Percentiles rank a stretch among this genome's conserved stretches.
These are phyloP conservation scores for Cryptoleucopteryx plumbea DNA, from an alignment of 2,113 vertebrate genomes.

Conservation along the genomic window DNA sequence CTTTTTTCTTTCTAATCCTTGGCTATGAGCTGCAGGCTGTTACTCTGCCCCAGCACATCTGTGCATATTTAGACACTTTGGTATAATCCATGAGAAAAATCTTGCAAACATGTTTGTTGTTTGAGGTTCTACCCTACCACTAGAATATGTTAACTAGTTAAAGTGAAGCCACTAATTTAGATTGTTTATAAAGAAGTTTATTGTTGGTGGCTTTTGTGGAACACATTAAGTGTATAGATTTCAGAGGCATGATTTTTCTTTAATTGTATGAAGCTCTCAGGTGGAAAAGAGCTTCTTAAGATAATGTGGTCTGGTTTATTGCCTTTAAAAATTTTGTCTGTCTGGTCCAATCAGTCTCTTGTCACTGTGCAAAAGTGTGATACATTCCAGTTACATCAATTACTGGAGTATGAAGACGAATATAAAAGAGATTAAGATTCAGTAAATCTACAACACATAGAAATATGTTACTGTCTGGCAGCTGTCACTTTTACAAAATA, in stretches of 20 bases:
- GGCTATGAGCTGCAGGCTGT: background rate
- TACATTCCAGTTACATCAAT: background rate
- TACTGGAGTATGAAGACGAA: background rate
- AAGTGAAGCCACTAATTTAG: constrained; percentile 10
- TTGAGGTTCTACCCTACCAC: background rate
- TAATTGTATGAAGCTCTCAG: background rate
- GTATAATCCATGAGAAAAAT: constrained; percentile 11
- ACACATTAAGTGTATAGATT: background rate
- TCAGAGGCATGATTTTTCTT: background rate
- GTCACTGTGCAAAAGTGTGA: background rate
- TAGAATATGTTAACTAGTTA: background rate
- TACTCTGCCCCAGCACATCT: background rate
- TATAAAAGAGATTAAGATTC: background rate
- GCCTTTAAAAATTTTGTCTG: background rate
- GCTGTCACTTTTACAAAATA: background rate
- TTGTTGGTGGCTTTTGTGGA: constrained; percentile 20
- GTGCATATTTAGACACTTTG: background rate
- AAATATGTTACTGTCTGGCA: background rate
- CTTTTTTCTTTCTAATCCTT: background rate
- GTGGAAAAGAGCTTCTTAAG: background rate
- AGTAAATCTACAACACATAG: background rate
- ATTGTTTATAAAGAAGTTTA: background rate
- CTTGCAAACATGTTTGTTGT: background rate
- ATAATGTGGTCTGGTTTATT: background rate
- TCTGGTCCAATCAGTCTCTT: background rate